Base-by-base conservation (phyloP, 2,888 invertebrate species). In the Tortricodes alternella region DNA sequence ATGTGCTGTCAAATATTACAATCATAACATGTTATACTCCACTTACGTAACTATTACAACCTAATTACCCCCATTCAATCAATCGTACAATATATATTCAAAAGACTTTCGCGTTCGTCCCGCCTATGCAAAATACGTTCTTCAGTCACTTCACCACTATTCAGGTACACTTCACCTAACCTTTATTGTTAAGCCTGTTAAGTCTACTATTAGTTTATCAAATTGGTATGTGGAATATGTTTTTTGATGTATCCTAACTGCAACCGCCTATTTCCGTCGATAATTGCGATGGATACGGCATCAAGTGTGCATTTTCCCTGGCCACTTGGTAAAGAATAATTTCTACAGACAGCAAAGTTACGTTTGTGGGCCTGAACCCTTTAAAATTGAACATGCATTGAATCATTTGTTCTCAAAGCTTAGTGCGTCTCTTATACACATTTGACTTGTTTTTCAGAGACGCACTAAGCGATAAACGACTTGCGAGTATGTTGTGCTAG, bases 301-400 rank as follows among this genome's bases (percentile, higher is more conserved):
- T 67, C 80, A 78, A 69, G 74, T 81, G 82, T 74, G 62, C 74
- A 70, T 74, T 78, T 80, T 81, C 78, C 80, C 76, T 71, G 21
- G 68, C 38, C 56, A 11, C 3, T 32, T 16, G n/a, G 8, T 9
- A 57, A 19, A 57, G 57, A 57, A 32, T 38, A 50, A 38, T 15
- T 9, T 1, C 9, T 0, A 23, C 8, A 53, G 53, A 53, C 18
- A 9, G 32, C n/a, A 32, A 13, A n/a, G 35, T 35, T 16, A 3
- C 2, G 4, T n/a, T 11, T 38, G 1, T 13, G 11, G 27, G 3
- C 8, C 27, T 8, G n/a, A n/a, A n/a, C n/a, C n/a, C n/a, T n/a
- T n/a, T n/a, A n/a, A n/a, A n/a, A n/a, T n/a, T n/a, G n/a, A n/a
- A n/a, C n/a, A n/a, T n/a, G n/a, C n/a, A n/a, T n/a, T n/a, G n/a